These are phyloP conservation scores for Austrofundulus limnaeus DNA, from an alignment of 2,113 vertebrate genomes.

Conservation along the genomic window DNA sequence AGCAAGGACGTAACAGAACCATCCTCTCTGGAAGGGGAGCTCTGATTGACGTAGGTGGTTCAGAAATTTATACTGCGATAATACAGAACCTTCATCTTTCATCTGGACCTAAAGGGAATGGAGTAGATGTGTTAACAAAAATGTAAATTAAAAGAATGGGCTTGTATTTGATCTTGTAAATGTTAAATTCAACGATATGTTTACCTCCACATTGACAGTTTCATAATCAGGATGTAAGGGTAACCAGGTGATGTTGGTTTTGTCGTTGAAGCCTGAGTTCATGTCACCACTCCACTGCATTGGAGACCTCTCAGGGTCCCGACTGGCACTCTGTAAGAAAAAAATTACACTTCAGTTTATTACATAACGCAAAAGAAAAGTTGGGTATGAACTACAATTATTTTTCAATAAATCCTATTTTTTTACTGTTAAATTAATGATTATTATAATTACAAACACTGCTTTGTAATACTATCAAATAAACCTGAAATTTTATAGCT, in stretches of 20 bases:
- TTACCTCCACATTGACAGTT: conserved; percentile 88
- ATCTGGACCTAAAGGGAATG: conserved; percentile 80
- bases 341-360: background rate
- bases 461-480: conserved; percentile 1
- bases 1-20: conserved; percentile 86
- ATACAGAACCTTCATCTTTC: conserved; percentile 70
- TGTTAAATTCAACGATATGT: background rate
- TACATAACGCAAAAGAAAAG: background rate
- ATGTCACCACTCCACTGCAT: conserved; percentile 89
- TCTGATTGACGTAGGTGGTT: conserved; percentile 77
- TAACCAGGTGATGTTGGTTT: conserved; percentile 85
- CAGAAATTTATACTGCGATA: conserved; percentile 86
- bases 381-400: background rate
- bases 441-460: background rate
- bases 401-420: background rate
- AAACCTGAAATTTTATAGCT: background rate
- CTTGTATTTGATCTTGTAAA: background rate
- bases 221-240: conserved; percentile 81
- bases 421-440: background rate
- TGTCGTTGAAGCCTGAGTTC: conserved; percentile 88
- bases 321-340: conserved; percentile 70
- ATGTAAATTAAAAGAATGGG: background rate
- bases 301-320: conserved; percentile 85
- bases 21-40: conserved; percentile 85
- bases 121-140: background rate